Evolutionary conservation across 2,113 vertebrate species (phyloP).

Genomic region (Perognathus longimembris): DNA sequence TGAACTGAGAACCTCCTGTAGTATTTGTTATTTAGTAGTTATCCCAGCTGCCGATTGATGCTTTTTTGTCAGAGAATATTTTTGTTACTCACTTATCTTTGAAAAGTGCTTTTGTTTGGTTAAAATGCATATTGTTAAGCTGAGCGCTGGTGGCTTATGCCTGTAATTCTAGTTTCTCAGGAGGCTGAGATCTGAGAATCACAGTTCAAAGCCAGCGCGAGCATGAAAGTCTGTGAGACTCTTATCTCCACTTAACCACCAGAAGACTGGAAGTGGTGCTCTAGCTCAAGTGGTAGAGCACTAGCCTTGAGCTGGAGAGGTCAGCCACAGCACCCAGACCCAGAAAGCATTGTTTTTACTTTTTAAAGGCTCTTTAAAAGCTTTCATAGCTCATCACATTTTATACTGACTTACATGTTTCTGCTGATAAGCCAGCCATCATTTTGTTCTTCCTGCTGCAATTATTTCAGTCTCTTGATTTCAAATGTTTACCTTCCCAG

Average conservation of each 20-base stretch:
- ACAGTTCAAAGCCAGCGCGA: too few species aligned
- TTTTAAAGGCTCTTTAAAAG: neutral
- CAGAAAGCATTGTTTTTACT: neutral
- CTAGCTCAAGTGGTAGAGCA: too few species aligned
- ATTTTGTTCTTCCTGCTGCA: neutral
- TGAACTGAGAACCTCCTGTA: neutral
- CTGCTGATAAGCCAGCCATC: neutral
- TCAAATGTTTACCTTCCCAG: neutral
- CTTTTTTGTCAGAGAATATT: constrained; percentile 28
- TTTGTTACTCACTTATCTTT: neutral
- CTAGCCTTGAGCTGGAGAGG: too few species aligned
- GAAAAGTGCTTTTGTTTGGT: neutral
- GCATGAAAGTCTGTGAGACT: too few species aligned
- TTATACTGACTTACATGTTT: constrained; percentile 3
- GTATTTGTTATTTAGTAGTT: neutral
- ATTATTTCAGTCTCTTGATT: neutral
- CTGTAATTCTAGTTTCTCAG: too few species aligned
- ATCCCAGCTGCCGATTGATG: constrained; percentile 3
- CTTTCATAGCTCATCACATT: neutral
- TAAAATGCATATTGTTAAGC: too few species aligned
- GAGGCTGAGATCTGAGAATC: too few species aligned
- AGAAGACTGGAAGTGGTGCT: too few species aligned
- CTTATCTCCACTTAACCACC: too few species aligned
- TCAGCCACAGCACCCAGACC: too few species aligned
- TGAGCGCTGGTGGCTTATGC: too few species aligned